Conservation (phyloP, 2,888 invertebrate species). For the Clistopyga incitator region DNA sequence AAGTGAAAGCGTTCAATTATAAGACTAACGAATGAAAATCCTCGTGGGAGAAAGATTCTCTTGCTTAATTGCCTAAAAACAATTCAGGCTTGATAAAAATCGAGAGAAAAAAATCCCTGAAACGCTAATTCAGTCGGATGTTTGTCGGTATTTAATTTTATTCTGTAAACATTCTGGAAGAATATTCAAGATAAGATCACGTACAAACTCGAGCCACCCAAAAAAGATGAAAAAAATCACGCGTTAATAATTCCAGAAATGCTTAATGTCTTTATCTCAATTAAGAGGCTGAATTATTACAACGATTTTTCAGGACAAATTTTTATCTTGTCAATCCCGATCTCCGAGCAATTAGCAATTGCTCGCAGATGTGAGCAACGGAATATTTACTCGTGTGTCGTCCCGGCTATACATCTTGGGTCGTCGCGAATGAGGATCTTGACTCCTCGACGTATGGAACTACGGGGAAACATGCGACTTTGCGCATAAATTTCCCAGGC, state of each 20-base stretch:
- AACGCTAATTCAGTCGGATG: background rate
- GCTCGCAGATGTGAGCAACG: background rate
- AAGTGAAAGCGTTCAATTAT: constrained; percentile 47
- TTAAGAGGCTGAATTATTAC: too few species aligned
- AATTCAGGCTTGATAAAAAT: background rate
- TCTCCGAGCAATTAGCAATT: constrained; percentile 10
- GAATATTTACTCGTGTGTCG: background rate
- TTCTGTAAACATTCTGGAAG: background rate
- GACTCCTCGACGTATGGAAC: constrained; percentile 11
- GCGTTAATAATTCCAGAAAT: constrained; percentile 2
- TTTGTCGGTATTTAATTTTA: background rate
- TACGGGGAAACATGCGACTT: constrained; percentile 3
- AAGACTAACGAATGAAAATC: constrained; percentile 6
- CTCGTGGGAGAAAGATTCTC: background rate
- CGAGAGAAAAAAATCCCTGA: background rate
- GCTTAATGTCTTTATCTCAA: background rate
- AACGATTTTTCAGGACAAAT: background rate
- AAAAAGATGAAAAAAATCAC: background rate
- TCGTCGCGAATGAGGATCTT: constrained; percentile 16
- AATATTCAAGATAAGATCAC: background rate
- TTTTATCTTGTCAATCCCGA: background rate
- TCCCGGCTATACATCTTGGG: background rate
- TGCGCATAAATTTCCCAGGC: constrained; percentile 13
- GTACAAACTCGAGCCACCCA: background rate
- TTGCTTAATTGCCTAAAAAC: constrained; percentile 25